These are phyloP conservation scores for Esox masquinongy DNA, from an alignment of 2,797 vertebrate genomes.

Conservation along the genomic window DNA sequence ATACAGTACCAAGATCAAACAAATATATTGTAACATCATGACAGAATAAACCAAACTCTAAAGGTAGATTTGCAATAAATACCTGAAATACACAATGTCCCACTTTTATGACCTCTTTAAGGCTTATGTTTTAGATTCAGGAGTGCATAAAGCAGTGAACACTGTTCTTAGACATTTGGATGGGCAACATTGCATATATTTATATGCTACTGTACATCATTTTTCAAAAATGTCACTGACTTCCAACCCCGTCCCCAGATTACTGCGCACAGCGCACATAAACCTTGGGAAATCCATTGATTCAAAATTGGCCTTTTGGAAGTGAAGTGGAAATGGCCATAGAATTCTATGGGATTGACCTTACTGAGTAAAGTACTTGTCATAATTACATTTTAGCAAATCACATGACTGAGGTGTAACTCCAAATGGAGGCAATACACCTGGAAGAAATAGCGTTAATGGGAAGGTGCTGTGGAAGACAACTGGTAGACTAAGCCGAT, in stretches of 20 bases:
- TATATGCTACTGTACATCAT: constrained; percentile 61
- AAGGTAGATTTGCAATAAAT: constrained; percentile 75
- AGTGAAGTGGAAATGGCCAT: too few species aligned
- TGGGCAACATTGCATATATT: constrained; percentile 62
- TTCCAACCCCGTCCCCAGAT: neutral
- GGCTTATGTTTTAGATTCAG: constrained; percentile 70
- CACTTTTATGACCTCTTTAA: constrained; percentile 65
- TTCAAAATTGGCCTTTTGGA: too few species aligned
- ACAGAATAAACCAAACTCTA: constrained; percentile 34
- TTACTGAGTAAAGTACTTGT: too few species aligned
- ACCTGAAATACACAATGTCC: constrained; percentile 71
- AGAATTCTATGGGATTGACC: too few species aligned
- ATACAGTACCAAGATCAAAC: constrained; percentile 68
- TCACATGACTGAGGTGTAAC: too few species aligned
- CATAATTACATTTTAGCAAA: too few species aligned
- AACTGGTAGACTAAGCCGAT: too few species aligned
- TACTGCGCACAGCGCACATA: too few species aligned
- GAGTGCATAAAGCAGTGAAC: constrained; percentile 73
- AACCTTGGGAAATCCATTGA: too few species aligned
- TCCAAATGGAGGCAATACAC: constrained; percentile 20
- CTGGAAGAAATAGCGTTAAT: too few species aligned
- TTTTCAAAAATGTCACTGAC: constrained; percentile 52
- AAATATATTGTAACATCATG: constrained; percentile 35
- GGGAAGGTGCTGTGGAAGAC: too few species aligned
- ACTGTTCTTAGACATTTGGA: constrained; percentile 52